Evolutionary conservation across 2,113 vertebrate genomes (phyloP).

Genomic region (Tylochromis polylepis): DNA sequence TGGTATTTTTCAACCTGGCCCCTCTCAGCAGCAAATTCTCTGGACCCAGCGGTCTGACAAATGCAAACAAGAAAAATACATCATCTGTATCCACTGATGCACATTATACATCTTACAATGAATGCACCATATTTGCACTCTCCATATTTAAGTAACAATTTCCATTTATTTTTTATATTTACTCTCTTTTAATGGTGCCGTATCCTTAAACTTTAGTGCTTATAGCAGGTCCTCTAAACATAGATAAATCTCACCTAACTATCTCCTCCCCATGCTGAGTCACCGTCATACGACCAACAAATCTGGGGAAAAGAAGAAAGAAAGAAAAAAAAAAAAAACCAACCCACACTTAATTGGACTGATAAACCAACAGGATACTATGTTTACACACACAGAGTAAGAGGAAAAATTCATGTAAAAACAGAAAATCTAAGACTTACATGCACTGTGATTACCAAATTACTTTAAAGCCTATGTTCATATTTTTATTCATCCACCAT

Average conservation of each 20-base stretch:
- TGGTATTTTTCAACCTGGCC: constrained; percentile 97
- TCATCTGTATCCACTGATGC: neutral
- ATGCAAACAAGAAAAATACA: neutral
- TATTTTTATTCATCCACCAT: neutral
- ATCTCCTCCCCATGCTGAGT: constrained; percentile 88
- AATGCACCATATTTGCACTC: neutral
- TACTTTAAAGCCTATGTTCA: neutral
- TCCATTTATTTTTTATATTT: neutral
- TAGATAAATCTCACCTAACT: constrained; percentile 80
- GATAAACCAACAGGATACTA: neutral
- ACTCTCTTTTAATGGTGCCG: neutral
- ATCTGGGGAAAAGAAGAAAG: constrained; percentile 71
- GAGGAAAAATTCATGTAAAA: neutral
- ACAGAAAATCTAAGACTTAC: neutral
- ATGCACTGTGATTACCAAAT: neutral
- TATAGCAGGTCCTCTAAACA: neutral
- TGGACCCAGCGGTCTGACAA: constrained; percentile 86
- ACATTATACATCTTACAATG: neutral
- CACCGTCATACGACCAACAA: constrained; percentile 90
- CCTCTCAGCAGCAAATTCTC: constrained; percentile 96
- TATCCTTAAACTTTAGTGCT: neutral
- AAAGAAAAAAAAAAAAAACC: neutral
- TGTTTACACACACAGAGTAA: neutral
- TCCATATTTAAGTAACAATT: neutral
- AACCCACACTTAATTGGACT: neutral